Percentiles rank a stretch among this genome's conserved stretches.
Evolutionary conservation across 2,888 invertebrate species (phyloP).

Genomic region (Chloroclystis v-ata): DNA sequence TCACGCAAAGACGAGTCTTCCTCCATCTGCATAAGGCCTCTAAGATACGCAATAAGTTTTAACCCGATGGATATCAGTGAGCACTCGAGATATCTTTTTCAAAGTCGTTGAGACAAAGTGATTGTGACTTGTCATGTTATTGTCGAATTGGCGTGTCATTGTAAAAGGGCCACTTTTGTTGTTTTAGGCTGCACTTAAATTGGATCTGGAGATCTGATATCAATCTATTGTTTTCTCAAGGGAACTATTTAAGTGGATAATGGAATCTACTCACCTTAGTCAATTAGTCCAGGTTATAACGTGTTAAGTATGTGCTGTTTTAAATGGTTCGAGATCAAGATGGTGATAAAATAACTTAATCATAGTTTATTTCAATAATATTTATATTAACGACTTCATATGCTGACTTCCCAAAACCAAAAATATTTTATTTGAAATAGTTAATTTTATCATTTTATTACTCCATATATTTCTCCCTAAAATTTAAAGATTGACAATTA

Average conservation of each 20-base stretch:
- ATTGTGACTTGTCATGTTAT: slow-evolving; percentile 60
- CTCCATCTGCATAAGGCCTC: slow-evolving; percentile 14
- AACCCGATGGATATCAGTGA: slow-evolving; percentile 55
- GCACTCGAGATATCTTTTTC: slow-evolving; percentile 53
- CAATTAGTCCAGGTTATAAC: too few species aligned
- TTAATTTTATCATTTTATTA: too few species aligned
- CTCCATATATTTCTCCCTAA: too few species aligned
- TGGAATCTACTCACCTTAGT: too few species aligned
- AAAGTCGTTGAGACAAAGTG: slow-evolving; percentile 65
- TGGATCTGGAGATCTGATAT: slow-evolving; percentile 19
- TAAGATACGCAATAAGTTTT: slow-evolving; percentile 32
- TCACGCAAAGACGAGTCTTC: slow-evolving; percentile 21
- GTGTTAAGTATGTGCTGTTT: too few species aligned
- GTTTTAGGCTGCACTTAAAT: slow-evolving; percentile 25
- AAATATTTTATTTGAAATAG: too few species aligned
- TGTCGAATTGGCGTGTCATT: slow-evolving; percentile 64
- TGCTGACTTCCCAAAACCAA: too few species aligned
- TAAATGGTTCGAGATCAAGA: too few species aligned
- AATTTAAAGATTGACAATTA: too few species aligned
- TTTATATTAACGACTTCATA: too few species aligned
- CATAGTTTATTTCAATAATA: too few species aligned
- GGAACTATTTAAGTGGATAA: slow-evolving; percentile 1
- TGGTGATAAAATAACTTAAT: too few species aligned
- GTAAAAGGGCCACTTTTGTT: slow-evolving; percentile 29
- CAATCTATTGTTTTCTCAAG: slow-evolving; percentile 9